These are phyloP conservation scores for Pseudomyrmex concolor DNA, from an alignment of 1,140 invertebrate genomes.

Conservation along the genomic window DNA sequence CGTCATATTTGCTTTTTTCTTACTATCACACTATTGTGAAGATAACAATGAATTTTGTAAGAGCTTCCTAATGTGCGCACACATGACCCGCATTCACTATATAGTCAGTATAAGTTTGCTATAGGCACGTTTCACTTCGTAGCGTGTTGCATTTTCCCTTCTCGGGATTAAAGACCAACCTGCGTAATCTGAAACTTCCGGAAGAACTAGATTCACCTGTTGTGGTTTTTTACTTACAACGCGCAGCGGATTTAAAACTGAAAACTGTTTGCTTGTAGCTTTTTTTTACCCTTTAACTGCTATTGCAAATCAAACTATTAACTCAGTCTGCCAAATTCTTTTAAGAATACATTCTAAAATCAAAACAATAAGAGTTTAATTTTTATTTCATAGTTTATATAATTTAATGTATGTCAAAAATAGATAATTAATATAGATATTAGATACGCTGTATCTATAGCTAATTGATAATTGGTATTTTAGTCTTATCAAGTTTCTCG, in stretches of 20 bases:
- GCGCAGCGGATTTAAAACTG: not conserved
- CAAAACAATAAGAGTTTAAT: no score
- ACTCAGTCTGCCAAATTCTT: no score
- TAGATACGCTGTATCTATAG: no score
- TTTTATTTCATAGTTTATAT: no score
- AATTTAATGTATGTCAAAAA: no score
- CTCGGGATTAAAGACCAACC: slow-evolving; percentile 42
- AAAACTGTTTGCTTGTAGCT: slow-evolving; percentile 1
- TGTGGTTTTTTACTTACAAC: no score
- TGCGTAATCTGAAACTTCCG: slow-evolving; percentile 74
- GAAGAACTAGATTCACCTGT: slow-evolving; percentile 63
- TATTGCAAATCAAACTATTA: no score
- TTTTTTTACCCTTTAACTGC: not conserved
- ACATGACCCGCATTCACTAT: slow-evolving; percentile 1
- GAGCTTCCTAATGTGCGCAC: slow-evolving; percentile 26
- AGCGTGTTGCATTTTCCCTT: slow-evolving; percentile 24
- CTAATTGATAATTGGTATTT: no score
- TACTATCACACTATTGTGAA: slow-evolving; percentile 4
- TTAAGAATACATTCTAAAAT: no score
- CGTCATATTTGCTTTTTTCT: not conserved
- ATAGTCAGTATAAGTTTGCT: not conserved
- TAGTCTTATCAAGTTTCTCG: not conserved
- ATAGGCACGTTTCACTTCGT: slow-evolving; percentile 44
- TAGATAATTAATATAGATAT: no score
- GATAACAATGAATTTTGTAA: slow-evolving; percentile 48